Conservation (phyloP, 1,140 invertebrate genomes). For the Drosophila bipectinata region DNA sequence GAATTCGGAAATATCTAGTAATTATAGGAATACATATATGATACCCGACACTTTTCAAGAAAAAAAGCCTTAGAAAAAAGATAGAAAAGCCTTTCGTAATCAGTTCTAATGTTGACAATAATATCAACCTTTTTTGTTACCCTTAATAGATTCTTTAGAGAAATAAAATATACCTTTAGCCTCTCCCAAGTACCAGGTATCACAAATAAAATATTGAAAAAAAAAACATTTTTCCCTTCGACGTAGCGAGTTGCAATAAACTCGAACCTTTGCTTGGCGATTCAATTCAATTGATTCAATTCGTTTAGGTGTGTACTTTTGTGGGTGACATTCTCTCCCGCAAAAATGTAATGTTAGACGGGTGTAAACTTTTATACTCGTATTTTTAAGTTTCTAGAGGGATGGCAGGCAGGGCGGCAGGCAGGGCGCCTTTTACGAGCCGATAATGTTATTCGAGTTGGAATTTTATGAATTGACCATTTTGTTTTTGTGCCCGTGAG, state of each 20-base stretch:
- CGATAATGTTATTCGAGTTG: conserved; percentile 75
- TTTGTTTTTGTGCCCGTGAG: conserved; percentile 13
- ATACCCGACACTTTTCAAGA: too few species aligned
- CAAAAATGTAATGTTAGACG: conserved; percentile 65
- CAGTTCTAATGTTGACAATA: too few species aligned
- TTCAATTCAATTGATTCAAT: conserved; percentile 81
- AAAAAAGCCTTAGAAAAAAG: too few species aligned
- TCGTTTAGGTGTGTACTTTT: conserved; percentile 44
- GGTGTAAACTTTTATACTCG: conserved; percentile 44
- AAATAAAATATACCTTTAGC: background rate
- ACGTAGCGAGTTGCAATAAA: conserved; percentile 24
- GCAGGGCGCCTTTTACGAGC: conserved; percentile 56
- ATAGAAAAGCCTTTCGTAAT: too few species aligned
- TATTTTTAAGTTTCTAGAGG: conserved; percentile 17
- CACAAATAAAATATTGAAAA: background rate
- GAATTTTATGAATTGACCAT: conserved; percentile 53
- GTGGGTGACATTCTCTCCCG: conserved; percentile 31
- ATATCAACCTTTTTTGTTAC: too few species aligned
- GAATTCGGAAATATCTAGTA: background rate
- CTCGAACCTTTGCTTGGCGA: conserved; percentile 61
- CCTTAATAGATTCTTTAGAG: too few species aligned
- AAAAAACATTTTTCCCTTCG: conserved; percentile 6
- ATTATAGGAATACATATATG: too few species aligned
- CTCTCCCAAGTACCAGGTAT: background rate
- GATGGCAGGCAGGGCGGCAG: background rate